Base-by-base conservation (phyloP, 35 echinoderm and acorn worm genomes). In the Acanthaster planci region DNA sequence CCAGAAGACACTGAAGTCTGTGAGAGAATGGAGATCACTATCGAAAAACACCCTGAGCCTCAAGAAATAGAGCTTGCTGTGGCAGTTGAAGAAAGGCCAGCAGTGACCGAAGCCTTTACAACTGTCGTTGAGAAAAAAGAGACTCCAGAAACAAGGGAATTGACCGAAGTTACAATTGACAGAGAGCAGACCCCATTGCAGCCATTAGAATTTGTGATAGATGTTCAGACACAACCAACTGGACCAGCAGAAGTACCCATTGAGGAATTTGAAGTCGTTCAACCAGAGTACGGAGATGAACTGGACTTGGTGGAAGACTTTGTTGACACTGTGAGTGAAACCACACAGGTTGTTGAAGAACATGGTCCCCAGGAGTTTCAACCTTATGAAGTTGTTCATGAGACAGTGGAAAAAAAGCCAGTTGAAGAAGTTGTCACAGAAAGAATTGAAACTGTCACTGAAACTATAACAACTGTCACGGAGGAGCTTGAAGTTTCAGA, bases 151-250 rank as follows among this genome's bases (percentile, higher is more conserved):
- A 85, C 86, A 23, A 67, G 47, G 55, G 81, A 32, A 56, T 86
- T 55, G 72, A 90, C 94, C 51, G 86, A 92, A 47, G 86, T 97
- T 29, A 34, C 85, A 21, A 92, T 97, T 55, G 90, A 97, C 76
- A 88, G 76, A 79, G 94, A 89, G 47, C 37, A 57, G 52, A 75
- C 84, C 52, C 86, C 90, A 55, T 83, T 92, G 58, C 90, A 91
- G 52, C 77, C 83, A 17, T 53, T 89, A 37, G 94, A 97, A 68
- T 44, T 89, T 44, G 78, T 87, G 53, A 36, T 92, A 4, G 83
- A 87, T 29, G 94, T 92, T n/a, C 68, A 37, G 34, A 37, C 79
- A 51, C 76, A 83, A 55, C 80, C 85, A 82, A 40, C 29, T 37
- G 40, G 32, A 75, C 57, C 83, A 72, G 57, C 57, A 67, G 35